These are phyloP conservation scores for Cyprinodon diabolis DNA, from an alignment of 2,797 vertebrate genomes.

Conservation along the genomic window DNA sequence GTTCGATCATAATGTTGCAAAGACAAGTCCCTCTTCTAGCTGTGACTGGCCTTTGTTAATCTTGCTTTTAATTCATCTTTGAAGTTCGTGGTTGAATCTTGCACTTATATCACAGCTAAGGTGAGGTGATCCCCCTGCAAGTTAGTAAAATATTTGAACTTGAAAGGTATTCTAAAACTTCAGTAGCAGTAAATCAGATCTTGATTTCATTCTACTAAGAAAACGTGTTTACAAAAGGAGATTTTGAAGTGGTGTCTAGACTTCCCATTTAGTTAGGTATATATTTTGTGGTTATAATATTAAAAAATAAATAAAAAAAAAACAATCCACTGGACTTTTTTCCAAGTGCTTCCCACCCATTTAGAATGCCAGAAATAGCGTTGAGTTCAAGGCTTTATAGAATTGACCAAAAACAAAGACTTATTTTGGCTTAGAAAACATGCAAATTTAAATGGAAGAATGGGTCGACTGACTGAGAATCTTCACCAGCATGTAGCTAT, in stretches of 20 bases:
- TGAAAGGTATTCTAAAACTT: not conserved
- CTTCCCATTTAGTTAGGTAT: not conserved
- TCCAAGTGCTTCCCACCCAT: too few relatives aligned
- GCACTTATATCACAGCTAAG: not conserved
- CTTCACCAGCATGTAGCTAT: too few relatives aligned
- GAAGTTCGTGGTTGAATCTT: not conserved
- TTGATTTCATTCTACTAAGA: not conserved
- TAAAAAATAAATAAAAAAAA: too few relatives aligned
- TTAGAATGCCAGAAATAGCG: too few relatives aligned
- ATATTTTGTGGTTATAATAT: too few relatives aligned
- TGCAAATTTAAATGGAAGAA: not conserved
- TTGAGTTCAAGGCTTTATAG: too few relatives aligned
- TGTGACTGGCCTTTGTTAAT: not conserved
- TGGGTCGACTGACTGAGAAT: too few relatives aligned
- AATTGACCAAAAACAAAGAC: too few relatives aligned
- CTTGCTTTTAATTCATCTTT: not conserved
- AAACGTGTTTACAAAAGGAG: not conserved
- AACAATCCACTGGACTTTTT: too few relatives aligned
- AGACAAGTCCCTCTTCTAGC: not conserved
- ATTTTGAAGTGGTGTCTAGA: not conserved
- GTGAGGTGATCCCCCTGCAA: not conserved
- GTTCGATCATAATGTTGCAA: not conserved
- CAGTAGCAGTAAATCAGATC: not conserved
- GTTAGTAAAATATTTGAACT: not conserved
- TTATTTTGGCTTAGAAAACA: too few relatives aligned